phyloP scores from a whole-genome alignment of 2,888 invertebrate genomes.

The Diarsia brunnea region DNA sequence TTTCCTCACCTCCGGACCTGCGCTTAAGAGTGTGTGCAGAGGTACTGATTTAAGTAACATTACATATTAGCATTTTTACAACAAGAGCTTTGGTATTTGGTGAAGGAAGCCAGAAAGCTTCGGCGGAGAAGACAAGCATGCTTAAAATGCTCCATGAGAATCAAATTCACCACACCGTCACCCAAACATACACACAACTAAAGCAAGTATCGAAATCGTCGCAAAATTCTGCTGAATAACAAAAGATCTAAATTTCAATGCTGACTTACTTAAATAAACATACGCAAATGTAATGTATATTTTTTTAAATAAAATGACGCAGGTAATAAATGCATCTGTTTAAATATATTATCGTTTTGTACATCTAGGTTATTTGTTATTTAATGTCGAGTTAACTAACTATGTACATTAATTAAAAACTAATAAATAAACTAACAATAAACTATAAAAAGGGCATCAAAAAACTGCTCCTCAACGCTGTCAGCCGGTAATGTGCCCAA shows the following conservation, averaged over 20 bases:
- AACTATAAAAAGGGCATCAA: too few relatives aligned
- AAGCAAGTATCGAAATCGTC: constrained; percentile 10
- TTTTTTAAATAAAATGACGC: neutral
- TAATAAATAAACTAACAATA: too few relatives aligned
- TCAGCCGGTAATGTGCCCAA: too few relatives aligned
- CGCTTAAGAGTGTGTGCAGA: neutral
- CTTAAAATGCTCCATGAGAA: constrained; percentile 37
- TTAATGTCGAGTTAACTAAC: too few relatives aligned
- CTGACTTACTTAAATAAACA: neutral
- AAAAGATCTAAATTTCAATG: neutral
- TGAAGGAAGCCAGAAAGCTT: constrained; percentile 17
- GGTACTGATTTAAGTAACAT: neutral
- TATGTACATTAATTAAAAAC: too few relatives aligned
- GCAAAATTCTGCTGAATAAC: neutral
- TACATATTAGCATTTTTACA: neutral
- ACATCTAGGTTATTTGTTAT: too few relatives aligned
- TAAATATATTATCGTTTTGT: too few relatives aligned
- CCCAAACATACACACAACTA: constrained; percentile 13
- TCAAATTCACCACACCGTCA: neutral
- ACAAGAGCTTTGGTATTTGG: neutral
- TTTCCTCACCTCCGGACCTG: neutral
- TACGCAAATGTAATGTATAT: neutral
- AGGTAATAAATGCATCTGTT: neutral
- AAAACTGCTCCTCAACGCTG: too few relatives aligned
- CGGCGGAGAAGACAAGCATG: constrained; percentile 37